A percentile compares a stretch with the other conserved stretches of the same genome.
Conservation (phyloP, 2,888 invertebrate species). For the Antheraea yamamai region DNA sequence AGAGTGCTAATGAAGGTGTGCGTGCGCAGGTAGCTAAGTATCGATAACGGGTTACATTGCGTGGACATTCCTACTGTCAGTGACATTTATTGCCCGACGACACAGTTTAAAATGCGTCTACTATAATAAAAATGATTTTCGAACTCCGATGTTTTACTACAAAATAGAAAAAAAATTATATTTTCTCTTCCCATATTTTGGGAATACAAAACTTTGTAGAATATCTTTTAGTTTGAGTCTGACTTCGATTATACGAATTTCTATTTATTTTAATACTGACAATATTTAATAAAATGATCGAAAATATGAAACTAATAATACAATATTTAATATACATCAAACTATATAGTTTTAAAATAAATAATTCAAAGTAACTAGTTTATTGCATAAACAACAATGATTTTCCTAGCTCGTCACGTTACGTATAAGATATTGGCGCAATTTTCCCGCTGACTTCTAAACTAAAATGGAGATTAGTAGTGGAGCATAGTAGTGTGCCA, state of each 20-base stretch:
- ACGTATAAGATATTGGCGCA: neutral
- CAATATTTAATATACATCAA: neutral
- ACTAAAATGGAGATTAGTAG: neutral
- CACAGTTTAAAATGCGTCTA: too few species aligned
- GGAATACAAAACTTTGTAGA: neutral
- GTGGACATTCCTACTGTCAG: too few species aligned
- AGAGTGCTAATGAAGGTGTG: too few species aligned
- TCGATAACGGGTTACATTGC: too few species aligned
- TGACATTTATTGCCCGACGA: too few species aligned
- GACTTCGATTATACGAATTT: neutral
- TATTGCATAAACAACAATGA: neutral
- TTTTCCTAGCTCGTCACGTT: neutral
- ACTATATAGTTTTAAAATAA: neutral
- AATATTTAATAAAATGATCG: neutral
- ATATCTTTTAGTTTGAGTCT: neutral
- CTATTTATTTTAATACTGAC: neutral
- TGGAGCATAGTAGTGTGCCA: neutral
- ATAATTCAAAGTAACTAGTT: neutral
- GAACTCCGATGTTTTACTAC: neutral
- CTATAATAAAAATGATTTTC: too few species aligned
- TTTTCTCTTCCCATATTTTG: neutral
- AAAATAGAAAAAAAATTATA: neutral
- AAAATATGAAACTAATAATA: neutral
- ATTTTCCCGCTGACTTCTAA: neutral
- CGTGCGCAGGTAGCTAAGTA: too few species aligned